Base-by-base conservation (phyloP, 2,888 invertebrate genomes). In the Phortica magna region DNA sequence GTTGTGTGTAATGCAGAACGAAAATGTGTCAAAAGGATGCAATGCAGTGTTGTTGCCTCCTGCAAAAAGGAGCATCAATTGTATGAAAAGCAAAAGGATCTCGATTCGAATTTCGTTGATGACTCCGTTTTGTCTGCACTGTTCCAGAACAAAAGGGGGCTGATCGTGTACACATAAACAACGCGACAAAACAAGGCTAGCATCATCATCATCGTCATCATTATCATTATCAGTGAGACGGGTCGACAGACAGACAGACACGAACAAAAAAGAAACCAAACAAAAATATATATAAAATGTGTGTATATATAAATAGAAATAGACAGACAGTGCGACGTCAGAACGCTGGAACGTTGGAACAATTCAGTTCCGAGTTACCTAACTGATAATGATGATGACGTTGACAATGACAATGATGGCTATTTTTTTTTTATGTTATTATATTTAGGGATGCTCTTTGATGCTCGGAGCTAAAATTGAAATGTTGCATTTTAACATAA, bases 131-230 rank as follows among this genome's bases (percentile, higher is more conserved):
- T 71, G 70, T 71, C 70, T 71, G 55, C 53, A 19, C 53, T 55
- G 53, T 31, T 53, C 31, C 53, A 55, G 70, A 85, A 82, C 83
- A 88, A 84, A 89, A 89, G 87, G 88, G 85, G 89, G 89, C 89
- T 89, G 89, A 89, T 89, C 89, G 83, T 89, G 89, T 89, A 83
- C 68, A 78, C 70, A 80, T 80, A 82, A 81, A 80, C 76, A 80
- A 31, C 48, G 70, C 55, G 70, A 41, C 41, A 65, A 48, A 70
- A 48, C 19, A 19, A 61, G 61, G 48, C 14, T n/a, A n/a, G n/a
- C n/a, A n/a, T n/a, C n/a, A n/a, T n/a, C n/a, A 14, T 12, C 48
- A 31, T 31, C 31, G 3, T 31, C 31, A 31, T 31, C 31, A 31
- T 31, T 4, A 31, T 31, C 31, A 4, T 48, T 6, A 48, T 48